Percentiles rank a stretch among this genome's conserved stretches.
Evolutionary conservation across 2,888 invertebrate genomes (phyloP).

Genomic region (Lordiphosa andalusiaca): DNA sequence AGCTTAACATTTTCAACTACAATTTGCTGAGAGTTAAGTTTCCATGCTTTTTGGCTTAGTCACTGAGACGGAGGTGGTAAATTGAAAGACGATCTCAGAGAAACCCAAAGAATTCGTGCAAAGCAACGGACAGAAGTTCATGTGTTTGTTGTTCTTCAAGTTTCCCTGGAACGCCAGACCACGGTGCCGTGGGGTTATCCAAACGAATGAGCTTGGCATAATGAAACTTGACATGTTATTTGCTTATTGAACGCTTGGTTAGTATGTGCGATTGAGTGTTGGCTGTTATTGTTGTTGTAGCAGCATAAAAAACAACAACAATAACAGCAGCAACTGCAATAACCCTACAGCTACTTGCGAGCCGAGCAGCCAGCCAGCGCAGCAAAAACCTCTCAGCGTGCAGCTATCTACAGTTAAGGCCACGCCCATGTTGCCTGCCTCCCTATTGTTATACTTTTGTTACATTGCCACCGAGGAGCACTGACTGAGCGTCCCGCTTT

Average conservation of each 20-base stretch:
- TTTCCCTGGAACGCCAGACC: background rate
- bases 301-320: slow-evolving; percentile 5
- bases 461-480: slow-evolving; percentile 24
- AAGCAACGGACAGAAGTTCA: no score
- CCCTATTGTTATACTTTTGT: slow-evolving; percentile 9
- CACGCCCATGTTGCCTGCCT: slow-evolving; percentile 21
- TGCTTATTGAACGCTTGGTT: slow-evolving; percentile 62
- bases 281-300: slow-evolving; percentile 12
- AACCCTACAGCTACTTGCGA: slow-evolving; percentile 13
- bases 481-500: slow-evolving; percentile 49
- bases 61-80: no score
- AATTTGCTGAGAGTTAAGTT: no score
- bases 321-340: slow-evolving; percentile 6
- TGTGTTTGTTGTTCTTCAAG: background rate
- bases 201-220: slow-evolving; percentile 63
- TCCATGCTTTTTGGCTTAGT: no score
- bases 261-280: slow-evolving; percentile 37
- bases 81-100: no score
- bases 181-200: slow-evolving; percentile 39
- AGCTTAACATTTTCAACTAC: no score
- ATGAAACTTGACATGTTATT: slow-evolving; percentile 78
- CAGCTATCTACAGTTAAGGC: slow-evolving; percentile 10
- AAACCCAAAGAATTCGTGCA: no score
- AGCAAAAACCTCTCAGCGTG: slow-evolving; percentile 1
- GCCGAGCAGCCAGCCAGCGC: slow-evolving; percentile 4